Evolutionary conservation across 2,888 invertebrate species (phyloP).

Genomic region (Perizoma flavofasciatum): DNA sequence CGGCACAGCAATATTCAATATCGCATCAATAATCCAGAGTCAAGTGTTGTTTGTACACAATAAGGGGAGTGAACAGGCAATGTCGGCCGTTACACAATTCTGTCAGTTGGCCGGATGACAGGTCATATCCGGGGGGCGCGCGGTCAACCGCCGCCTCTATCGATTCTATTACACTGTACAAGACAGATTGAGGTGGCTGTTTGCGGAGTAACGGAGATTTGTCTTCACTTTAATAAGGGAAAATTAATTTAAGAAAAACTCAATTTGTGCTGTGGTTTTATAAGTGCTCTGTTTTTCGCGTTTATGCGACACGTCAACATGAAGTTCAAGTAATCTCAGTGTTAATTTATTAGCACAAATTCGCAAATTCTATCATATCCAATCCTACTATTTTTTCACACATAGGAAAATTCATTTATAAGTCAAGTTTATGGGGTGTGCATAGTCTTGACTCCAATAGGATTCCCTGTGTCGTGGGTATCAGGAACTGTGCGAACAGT

Average conservation of each 20-base stretch:
- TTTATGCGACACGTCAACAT: background rate
- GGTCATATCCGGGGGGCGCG: constrained; percentile 69
- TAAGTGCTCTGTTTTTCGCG: background rate
- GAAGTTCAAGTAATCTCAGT: too few species aligned
- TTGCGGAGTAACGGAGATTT: constrained; percentile 46
- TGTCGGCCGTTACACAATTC: constrained; percentile 61
- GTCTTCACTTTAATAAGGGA: constrained; percentile 40
- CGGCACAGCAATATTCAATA: constrained; percentile 36
- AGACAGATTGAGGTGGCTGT: constrained; percentile 69
- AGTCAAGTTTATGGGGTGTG: too few species aligned
- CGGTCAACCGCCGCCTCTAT: constrained; percentile 66
- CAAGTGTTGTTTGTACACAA: constrained; percentile 64
- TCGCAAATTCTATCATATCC: too few species aligned
- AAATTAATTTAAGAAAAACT: constrained; percentile 27
- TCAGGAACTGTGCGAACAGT: too few species aligned
- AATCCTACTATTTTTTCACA: too few species aligned
- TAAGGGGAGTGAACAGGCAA: constrained; percentile 63
- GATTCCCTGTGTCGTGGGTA: too few species aligned
- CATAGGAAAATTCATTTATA: too few species aligned
- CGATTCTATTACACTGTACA: constrained; percentile 74
- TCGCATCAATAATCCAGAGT: constrained; percentile 46
- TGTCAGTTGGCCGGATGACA: constrained; percentile 71
- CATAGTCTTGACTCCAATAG: too few species aligned
- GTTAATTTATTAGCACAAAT: too few species aligned
- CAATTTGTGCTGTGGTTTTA: constrained; percentile 22